Evolutionary conservation across 1,140 invertebrate species (phyloP), one percentile per base, ranked within the genome.

Genomic region (Philaenus spumarius): DNA sequence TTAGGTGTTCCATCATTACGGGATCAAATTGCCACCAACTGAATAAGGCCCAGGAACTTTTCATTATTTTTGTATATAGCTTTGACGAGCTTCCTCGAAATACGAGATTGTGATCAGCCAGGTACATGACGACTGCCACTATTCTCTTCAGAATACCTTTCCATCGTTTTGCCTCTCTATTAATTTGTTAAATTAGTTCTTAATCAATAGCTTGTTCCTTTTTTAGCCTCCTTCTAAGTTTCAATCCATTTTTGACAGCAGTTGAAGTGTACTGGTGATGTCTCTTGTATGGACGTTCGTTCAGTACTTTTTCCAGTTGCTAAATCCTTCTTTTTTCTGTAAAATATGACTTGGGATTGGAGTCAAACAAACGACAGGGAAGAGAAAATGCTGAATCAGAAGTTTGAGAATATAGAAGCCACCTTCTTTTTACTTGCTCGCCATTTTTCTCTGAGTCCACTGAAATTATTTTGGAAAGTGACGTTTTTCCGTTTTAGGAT

Each of bases 11-110:
- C 53, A 54, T 48, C 55, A 66, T 45, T 54, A 60, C 39, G 42
- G 48, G 45, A 60, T 64, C 62, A 57, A 66, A 66, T 47, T 64
- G 54, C 22, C 48, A 59, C 37, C 22, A 60, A 54, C 42, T 66
- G 40, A 39, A 66, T 45, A 52, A 64, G 52, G 45, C 57, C 50
- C 35, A 64, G 57, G 51, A 66, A 64, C 53, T 64, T 64, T 42
- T 60, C 60, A 60, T 64, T 66, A 51, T 62, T 52, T 50, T 37
- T 37, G 48, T 60, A 54, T 58, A 59, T 17, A 65, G 52, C 14
- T 46, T 60, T 34, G 58, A 52, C 3, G 46, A 61, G 34, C 26
- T 45, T 43, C 61, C 59, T 48, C 55, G 53, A 20, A 63, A 64
- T 50, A 61, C 61, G 20, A 64, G 55, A 51, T 64, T 64, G 37